These are phyloP conservation scores for Anagrus nilaparvatae DNA, from an alignment of 1,140 invertebrate species.

Conservation along the genomic window DNA sequence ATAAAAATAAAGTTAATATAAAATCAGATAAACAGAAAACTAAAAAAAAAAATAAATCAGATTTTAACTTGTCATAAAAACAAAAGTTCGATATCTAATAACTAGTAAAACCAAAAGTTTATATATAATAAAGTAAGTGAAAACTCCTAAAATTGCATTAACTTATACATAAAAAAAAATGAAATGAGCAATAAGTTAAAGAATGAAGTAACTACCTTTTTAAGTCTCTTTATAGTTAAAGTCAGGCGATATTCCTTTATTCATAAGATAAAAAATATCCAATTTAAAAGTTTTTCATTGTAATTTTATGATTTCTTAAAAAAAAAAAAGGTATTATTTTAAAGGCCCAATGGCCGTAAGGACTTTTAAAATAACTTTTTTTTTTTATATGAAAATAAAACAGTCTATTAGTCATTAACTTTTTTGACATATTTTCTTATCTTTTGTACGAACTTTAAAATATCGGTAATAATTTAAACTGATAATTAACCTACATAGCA, in stretches of 20 bases:
- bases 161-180: not conserved
- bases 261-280: slow-evolving; percentile 35
- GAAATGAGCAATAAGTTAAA: not conserved
- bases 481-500: too few species aligned
- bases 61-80: too few species aligned
- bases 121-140: not conserved
- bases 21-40: too few species aligned
- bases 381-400: slow-evolving; percentile 26
- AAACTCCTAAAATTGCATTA: too few species aligned
- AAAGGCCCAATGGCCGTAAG: slow-evolving; percentile 8
- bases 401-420: slow-evolving; percentile 31
- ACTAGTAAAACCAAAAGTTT: not conserved
- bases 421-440: slow-evolving; percentile 8
- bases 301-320: slow-evolving; percentile 39
- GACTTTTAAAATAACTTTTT: not conserved
- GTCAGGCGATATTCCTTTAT: too few species aligned
- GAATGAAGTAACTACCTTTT: not conserved
- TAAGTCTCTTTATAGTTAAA: too few species aligned
- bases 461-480: too few species aligned
- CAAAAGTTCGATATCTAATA: too few species aligned
- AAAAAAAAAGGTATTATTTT: slow-evolving; percentile 40
- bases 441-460: too few species aligned
- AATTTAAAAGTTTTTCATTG: slow-evolving; percentile 42
- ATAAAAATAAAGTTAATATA: too few species aligned
- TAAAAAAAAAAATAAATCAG: too few species aligned